phyloP scores from a whole-genome alignment of 1,140 invertebrate genomes.

The Augochlora pura region DNA sequence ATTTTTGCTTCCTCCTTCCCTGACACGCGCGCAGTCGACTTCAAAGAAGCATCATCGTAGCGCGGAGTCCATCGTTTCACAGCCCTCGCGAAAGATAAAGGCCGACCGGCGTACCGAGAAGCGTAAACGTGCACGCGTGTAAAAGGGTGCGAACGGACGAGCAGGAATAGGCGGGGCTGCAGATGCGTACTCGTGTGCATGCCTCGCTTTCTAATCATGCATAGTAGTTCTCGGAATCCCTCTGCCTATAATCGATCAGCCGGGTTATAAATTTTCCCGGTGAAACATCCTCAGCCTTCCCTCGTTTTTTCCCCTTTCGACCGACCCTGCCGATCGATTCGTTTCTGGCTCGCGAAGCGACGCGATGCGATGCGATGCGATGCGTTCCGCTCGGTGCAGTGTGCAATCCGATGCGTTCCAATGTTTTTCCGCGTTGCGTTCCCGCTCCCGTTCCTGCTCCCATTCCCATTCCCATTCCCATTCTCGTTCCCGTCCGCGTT shows the following conservation, averaged over 20 bases:
- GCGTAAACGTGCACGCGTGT: conserved; percentile 51
- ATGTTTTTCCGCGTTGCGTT: background rate
- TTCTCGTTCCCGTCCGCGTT: too few relatives aligned
- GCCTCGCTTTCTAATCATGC: conserved; percentile 74
- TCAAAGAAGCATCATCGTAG: conserved; percentile 37
- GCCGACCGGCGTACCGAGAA: conserved; percentile 18
- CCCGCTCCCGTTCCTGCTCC: background rate
- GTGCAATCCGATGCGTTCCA: background rate
- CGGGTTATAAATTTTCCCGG: conserved; percentile 73
- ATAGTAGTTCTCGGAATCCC: conserved; percentile 78
- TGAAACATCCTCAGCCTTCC: conserved; percentile 47
- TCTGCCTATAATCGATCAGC: conserved; percentile 75
- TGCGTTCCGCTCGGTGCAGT: background rate
- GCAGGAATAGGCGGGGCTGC: conserved; percentile 69
- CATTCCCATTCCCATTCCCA: too few relatives aligned
- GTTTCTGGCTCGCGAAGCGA: conserved; percentile 15
- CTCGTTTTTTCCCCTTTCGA: conserved; percentile 11
- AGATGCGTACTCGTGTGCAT: conserved; percentile 69
- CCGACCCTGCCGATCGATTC: conserved; percentile 22
- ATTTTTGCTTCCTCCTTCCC: conserved; percentile 44
- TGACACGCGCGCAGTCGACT: conserved; percentile 37
- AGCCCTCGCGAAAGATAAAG: conserved; percentile 38
- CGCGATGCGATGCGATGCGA: too few relatives aligned
- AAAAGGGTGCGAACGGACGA: conserved; percentile 58
- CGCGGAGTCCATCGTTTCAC: conserved; percentile 50